phyloP scores from a whole-genome alignment of 1,140 invertebrate genomes.

The Hypsibius dujardini region DNA sequence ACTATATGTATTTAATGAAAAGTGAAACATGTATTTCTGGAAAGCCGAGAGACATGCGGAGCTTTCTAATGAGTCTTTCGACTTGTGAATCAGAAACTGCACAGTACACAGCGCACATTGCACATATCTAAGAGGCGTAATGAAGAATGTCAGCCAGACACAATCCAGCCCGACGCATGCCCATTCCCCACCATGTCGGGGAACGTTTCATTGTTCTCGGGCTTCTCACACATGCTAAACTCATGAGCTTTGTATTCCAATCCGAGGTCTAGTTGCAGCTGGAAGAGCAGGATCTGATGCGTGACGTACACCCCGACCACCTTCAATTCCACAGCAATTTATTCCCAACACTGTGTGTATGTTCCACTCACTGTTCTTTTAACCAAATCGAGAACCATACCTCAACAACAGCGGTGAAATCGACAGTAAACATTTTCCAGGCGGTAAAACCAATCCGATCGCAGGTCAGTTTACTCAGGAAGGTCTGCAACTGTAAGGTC shows the following conservation, averaged over 20 bases:
- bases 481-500: background rate
- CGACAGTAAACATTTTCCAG: conserved; percentile 4
- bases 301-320: background rate
- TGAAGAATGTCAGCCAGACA: no score
- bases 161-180: no score
- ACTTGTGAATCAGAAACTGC: no score
- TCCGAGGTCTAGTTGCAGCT: conserved; percentile 1
- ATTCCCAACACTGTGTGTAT: background rate
- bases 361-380: background rate
- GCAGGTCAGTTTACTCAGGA: conserved; percentile 7
- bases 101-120: no score
- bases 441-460: conserved; percentile 10
- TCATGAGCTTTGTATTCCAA: background rate
- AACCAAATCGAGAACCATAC: background rate
- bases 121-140: no score
- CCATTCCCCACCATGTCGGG: no score
- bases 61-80: no score
- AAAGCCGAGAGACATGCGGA: no score
- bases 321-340: background rate
- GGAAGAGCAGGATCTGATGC: background rate
- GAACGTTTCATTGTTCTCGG: no score
- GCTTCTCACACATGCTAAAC: no score
- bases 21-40: no score
- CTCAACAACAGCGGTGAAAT: background rate
- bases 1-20: no score